Evolutionary conservation across 1,140 invertebrate species (phyloP).

Genomic region (Drosophila yakuba): DNA sequence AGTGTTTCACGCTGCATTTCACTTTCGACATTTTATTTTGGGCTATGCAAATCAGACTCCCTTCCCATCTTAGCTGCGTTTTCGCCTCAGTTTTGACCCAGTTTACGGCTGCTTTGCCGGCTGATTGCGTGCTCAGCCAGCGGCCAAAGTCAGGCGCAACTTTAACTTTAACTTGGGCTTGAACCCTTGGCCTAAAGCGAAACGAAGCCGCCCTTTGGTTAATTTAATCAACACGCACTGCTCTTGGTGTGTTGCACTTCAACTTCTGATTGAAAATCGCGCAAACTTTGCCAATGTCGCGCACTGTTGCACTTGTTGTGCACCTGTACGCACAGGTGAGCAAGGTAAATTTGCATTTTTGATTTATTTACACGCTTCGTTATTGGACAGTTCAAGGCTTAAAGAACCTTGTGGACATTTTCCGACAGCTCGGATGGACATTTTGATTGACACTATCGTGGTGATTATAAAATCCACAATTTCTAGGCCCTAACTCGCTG

Average conservation of each 20-base stretch:
- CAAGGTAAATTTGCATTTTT: conserved; percentile 57
- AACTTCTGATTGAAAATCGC: conserved; percentile 69
- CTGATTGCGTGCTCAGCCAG: conserved; percentile 68
- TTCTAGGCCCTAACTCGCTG: not conserved
- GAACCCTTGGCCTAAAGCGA: conserved; percentile 46
- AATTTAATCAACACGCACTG: conserved; percentile 81
- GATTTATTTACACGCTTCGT: conserved; percentile 46
- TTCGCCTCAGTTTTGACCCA: conserved; percentile 68
- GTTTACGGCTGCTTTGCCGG: conserved; percentile 56
- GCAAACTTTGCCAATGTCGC: conserved; percentile 69
- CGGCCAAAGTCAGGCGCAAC: conserved; percentile 71
- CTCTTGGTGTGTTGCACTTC: conserved; percentile 65
- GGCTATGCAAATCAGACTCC: conserved; percentile 60
- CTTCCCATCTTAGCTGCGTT: conserved; percentile 46
- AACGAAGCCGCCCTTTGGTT: conserved; percentile 40
- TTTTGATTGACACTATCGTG: conserved; percentile 44
- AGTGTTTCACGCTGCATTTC: conserved; percentile 30
- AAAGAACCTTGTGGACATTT: conserved; percentile 33
- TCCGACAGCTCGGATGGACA: conserved; percentile 25
- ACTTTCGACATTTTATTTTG: conserved; percentile 47
- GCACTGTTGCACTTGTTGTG: conserved; percentile 68
- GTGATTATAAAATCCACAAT: not conserved
- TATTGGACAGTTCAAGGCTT: conserved; percentile 45
- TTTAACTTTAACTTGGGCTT: conserved; percentile 71
- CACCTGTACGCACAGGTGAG: conserved; percentile 37